Percentiles rank a stretch among this genome's conserved stretches.
phyloP scores from a whole-genome alignment of 2,888 invertebrate genomes.

The Xestia c-nigrum region DNA sequence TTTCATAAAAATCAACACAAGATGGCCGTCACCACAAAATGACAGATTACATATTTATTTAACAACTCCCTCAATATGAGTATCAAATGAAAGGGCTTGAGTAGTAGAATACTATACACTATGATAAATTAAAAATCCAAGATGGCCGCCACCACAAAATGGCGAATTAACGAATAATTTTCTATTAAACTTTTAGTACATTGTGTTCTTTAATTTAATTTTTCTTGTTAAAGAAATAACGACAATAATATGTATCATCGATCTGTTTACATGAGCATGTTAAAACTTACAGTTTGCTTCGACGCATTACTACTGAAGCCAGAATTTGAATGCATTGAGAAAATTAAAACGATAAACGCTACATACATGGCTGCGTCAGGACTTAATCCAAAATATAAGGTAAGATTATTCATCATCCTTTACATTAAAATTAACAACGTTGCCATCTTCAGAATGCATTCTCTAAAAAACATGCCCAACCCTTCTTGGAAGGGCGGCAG shows the following conservation, averaged over 20 bases:
- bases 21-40: too few relatives aligned
- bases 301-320: constrained; percentile 96
- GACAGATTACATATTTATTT: too few relatives aligned
- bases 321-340: constrained; percentile 96
- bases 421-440: background rate
- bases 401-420: constrained; percentile 3
- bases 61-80: too few relatives aligned
- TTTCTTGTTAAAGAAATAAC: background rate
- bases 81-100: too few relatives aligned
- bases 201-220: too few relatives aligned
- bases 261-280: background rate
- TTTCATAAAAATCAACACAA: too few relatives aligned
- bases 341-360: constrained; percentile 98
- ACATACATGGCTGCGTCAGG: constrained; percentile 99
- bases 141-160: too few relatives aligned
- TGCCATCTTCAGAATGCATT: background rate
- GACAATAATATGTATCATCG: background rate
- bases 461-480: background rate
- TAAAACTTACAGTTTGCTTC: constrained; percentile 94
- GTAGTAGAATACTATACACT: too few relatives aligned
- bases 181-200: too few relatives aligned
- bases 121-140: too few relatives aligned
- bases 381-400: constrained; percentile 93
- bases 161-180: too few relatives aligned
- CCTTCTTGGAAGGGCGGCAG: background rate